phyloP scores from a whole-genome alignment of 1,140 invertebrate species.

The Caligus rogercresseyi region DNA sequence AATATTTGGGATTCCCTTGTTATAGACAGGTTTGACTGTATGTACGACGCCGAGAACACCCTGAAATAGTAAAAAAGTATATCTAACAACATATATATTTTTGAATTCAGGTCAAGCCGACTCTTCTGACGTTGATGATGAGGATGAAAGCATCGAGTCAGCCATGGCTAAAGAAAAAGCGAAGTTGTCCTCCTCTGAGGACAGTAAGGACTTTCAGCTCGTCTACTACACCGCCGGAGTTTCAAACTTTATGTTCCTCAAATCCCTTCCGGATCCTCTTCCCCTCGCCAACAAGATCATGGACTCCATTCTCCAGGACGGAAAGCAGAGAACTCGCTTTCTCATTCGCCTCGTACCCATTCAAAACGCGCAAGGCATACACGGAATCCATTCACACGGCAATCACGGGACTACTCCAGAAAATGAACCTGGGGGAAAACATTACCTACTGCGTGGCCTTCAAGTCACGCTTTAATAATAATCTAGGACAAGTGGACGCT shows the following conservation, averaged over 20 bases:
- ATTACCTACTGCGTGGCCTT: background rate
- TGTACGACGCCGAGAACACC: too few species aligned
- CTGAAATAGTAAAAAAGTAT: too few species aligned
- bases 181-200: background rate
- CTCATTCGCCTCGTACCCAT: constrained; percentile 3
- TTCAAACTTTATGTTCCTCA: background rate
- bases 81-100: too few species aligned
- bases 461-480: background rate
- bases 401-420: background rate
- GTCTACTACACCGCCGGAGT: background rate
- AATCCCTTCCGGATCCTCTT: background rate
- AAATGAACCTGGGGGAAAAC: too few species aligned
- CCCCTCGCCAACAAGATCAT: background rate
- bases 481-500: background rate
- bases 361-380: constrained; percentile 3
- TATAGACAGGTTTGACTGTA: too few species aligned
- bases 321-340: constrained; percentile 5
- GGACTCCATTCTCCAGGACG: background rate
- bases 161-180: constrained; percentile 5
- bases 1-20: too few species aligned
- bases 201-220: background rate
- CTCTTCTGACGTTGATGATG: too few species aligned
- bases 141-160: background rate
- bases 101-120: too few species aligned
- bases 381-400: background rate